Conservation (phyloP, 2,797 vertebrate genomes). For the Rhinogobio ventralis region DNA sequence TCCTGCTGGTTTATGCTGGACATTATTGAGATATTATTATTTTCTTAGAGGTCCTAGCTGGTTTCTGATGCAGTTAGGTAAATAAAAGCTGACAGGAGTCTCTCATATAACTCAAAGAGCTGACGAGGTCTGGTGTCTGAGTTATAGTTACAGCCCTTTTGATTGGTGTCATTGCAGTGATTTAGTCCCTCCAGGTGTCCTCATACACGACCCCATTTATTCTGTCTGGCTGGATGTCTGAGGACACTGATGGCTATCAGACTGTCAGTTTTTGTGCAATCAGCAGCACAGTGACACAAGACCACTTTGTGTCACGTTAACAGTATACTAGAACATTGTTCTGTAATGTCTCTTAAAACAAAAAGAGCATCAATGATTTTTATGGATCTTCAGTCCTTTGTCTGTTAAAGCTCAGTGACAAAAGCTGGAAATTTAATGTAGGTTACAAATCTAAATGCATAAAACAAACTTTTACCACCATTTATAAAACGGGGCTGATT, state of each 20-base stretch:
- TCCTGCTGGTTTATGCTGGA: background rate
- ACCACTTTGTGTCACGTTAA: background rate
- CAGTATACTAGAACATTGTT: background rate
- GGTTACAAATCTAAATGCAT: background rate
- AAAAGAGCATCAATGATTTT: background rate
- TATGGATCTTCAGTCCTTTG: background rate
- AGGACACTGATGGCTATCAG: background rate
- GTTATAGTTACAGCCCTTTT: background rate
- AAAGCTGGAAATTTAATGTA: background rate
- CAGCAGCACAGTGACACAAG: background rate
- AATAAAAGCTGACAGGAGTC: background rate
- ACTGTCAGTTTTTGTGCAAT: constrained; percentile 10
- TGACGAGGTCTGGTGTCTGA: background rate
- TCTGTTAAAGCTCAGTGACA: background rate
- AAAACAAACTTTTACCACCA: background rate
- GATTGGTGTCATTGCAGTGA: background rate
- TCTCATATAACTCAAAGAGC: background rate
- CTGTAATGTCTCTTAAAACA: background rate
- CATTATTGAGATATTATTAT: background rate
- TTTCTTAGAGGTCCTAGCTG: background rate
- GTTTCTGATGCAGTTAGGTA: background rate
- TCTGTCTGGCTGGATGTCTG: constrained; percentile 2
- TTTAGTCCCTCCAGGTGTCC: background rate
- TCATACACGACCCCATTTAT: background rate
- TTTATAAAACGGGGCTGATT: constrained; percentile 57